Evolutionary conservation across 2,113 vertebrate species (phyloP), one percentile per base, ranked within the genome.

Genomic region (Eurystomus gularis): DNA sequence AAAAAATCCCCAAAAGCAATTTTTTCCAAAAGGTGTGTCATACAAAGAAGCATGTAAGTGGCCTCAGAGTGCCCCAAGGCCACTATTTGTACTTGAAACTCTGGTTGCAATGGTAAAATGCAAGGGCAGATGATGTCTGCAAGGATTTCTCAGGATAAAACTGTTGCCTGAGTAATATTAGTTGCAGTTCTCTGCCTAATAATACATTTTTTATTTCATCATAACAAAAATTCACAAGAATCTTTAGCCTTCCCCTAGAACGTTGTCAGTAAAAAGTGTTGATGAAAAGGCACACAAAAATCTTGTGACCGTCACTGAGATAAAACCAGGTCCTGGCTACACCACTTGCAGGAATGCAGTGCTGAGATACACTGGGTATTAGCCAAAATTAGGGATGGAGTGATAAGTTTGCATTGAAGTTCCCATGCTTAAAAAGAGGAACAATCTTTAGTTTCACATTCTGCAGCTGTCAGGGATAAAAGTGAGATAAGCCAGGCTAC

Each of bases 361-460:
- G 31, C 46, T 90, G 48, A 94, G 62, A 93, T 96, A 90, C 51
- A 8, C 58, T 73, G 60, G 77, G 52, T 44, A 62, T 64, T 37
- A 93, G 70, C 68, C 71, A 86, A 94, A 90, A 83, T 23, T 37
- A 66, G 65, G 42, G 51, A 66, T 42, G n/a, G 87, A 78, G 10
- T 70, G 70, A 93, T 60, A 64, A 79, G n/a, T 61, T 96, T 90
- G 83, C 5, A 24, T 25, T 24, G 60, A 90, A 7, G 37, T 70
- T 33, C 49, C 68, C 12, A 3, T 12, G 28, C 81, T 94, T 86
- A 80, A 46, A 49, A 49, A 82, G 40, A 66, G 77, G 93, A 97
- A 88, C 18, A 76, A 85, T 51, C 49, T 90, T 81, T 72, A 95
- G 28, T 68, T 95, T 93, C n/a, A 58, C 49, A 78, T 84, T 82